These are phyloP conservation scores for Lasiommata megera DNA, from an alignment of 2,888 invertebrate species.

Conservation along the genomic window DNA sequence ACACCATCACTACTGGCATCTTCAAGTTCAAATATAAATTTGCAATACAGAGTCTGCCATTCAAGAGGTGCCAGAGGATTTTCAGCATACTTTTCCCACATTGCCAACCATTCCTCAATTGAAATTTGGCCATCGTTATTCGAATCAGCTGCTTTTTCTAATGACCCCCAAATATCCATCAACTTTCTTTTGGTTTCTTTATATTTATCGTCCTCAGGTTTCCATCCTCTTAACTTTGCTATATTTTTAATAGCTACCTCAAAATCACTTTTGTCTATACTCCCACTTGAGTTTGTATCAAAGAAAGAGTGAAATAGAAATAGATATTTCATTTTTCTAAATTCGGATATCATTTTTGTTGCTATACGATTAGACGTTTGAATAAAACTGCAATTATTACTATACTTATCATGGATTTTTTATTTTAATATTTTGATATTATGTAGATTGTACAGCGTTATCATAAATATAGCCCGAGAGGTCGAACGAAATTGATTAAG, in stretches of 20 bases:
- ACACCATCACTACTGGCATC: slow-evolving; percentile 87
- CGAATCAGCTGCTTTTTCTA: slow-evolving; percentile 87
- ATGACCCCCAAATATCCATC: slow-evolving; percentile 89
- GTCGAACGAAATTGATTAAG: too few species aligned
- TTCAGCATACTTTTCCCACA: slow-evolving; percentile 42
- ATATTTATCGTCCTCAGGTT: slow-evolving; percentile 83
- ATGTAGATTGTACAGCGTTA: background rate
- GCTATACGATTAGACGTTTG: background rate
- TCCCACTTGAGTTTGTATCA: slow-evolving; percentile 91
- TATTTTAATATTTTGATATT: background rate
- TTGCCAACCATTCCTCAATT: slow-evolving; percentile 32
- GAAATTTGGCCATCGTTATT: slow-evolving; percentile 72
- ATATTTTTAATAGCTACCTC: slow-evolving; percentile 91
- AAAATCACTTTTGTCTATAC: slow-evolving; percentile 90
- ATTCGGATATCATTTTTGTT: slow-evolving; percentile 83
- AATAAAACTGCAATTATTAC: background rate
- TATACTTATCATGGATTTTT: background rate
- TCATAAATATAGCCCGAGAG: background rate
- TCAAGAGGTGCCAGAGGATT: slow-evolving; percentile 52
- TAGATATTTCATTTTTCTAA: slow-evolving; percentile 87
- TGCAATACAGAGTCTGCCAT: slow-evolving; percentile 90
- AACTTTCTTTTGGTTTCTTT: slow-evolving; percentile 86
- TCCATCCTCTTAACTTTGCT: slow-evolving; percentile 88
- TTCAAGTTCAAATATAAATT: slow-evolving; percentile 91
- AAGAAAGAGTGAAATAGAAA: slow-evolving; percentile 82